Percentiles rank a stretch among this genome's conserved stretches.
phyloP scores from a whole-genome alignment of 1,140 invertebrate genomes.

The Pachypeltis micranthus region DNA sequence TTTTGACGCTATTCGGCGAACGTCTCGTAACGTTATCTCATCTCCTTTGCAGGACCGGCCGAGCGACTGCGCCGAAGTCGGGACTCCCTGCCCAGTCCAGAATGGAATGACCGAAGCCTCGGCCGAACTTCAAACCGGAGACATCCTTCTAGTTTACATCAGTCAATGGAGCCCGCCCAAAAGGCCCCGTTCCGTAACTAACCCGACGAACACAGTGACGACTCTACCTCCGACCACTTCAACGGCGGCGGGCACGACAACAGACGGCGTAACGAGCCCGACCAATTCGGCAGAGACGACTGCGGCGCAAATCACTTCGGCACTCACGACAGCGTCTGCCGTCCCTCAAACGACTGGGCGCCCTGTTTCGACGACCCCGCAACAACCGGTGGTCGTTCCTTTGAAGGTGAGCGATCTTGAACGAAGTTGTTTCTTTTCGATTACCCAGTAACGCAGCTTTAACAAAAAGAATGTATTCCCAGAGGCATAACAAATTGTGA shows the following conservation, averaged over 20 bases:
- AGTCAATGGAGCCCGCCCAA: slow-evolving; percentile 38
- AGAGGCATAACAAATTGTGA: too few species aligned
- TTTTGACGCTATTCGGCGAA: too few species aligned
- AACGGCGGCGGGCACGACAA: neutral
- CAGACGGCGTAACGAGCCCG: neutral
- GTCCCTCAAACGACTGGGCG: neutral
- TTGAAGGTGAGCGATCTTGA: neutral
- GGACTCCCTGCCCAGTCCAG: neutral
- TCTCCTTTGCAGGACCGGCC: neutral
- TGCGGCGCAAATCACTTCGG: neutral
- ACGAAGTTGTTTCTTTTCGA: too few species aligned
- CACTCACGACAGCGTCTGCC: neutral
- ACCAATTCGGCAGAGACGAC: neutral
- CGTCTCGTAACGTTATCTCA: too few species aligned
- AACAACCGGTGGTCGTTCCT: neutral
- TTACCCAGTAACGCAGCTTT: too few species aligned
- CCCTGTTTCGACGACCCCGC: neutral
- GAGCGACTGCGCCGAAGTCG: slow-evolving; percentile 6
- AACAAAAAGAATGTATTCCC: too few species aligned
- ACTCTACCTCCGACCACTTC: neutral
- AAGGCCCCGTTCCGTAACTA: neutral
- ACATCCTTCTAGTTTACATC: slow-evolving; percentile 54
- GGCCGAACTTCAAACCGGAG: slow-evolving; percentile 51
- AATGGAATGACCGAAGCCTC: slow-evolving; percentile 23
- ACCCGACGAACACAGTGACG: neutral